Evolutionary conservation across 2,113 vertebrate species (phyloP).

Genomic region (Thalassoma bifasciatum): DNA sequence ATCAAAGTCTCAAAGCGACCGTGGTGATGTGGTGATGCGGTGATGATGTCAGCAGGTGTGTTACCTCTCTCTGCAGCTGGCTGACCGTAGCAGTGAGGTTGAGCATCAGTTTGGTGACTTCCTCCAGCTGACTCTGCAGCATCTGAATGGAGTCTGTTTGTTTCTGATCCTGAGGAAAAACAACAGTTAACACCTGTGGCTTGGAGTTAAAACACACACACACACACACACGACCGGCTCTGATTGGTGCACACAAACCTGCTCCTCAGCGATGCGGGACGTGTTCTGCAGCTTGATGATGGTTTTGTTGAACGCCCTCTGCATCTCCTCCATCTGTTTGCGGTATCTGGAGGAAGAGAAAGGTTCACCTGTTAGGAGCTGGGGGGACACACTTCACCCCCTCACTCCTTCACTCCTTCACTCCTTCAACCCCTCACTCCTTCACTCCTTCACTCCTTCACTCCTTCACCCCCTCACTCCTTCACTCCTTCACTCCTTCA

Average conservation of each 20-base stretch:
- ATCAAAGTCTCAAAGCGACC: no score
- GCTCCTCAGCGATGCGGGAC: conserved; percentile 95
- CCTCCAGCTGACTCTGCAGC: conserved; percentile 92
- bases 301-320: conserved; percentile 98
- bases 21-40: no score
- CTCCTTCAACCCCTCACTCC: no score
- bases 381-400: no score
- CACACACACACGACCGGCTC: not conserved
- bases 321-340: conserved; percentile 99
- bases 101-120: conserved; percentile 91
- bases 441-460: no score
- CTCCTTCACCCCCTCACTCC: no score
- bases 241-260: conserved; percentile 82
- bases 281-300: conserved; percentile 99
- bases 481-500: no score
- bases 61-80: conserved; percentile 91
- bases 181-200: not conserved
- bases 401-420: no score
- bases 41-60: not conserved
- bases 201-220: no score
- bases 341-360: conserved; percentile 87
- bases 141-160: conserved; percentile 97
- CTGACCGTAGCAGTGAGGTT: conserved; percentile 89
- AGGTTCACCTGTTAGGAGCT: not conserved
- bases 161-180: conserved; percentile 88